A percentile compares a stretch with the other conserved stretches of the same genome.
Evolutionary conservation across 2,888 invertebrate genomes (phyloP).

Genomic region (Autographa gamma): DNA sequence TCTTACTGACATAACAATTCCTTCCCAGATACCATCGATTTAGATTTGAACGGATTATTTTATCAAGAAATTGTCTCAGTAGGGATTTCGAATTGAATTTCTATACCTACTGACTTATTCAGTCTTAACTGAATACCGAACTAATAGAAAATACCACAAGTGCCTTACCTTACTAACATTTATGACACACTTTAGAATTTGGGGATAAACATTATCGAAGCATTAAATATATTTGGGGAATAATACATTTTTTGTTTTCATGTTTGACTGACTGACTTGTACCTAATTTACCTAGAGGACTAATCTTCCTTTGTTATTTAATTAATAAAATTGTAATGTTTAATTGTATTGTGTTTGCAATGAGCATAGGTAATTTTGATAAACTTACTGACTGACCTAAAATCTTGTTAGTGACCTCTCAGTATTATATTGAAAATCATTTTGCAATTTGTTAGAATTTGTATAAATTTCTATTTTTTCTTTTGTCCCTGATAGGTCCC

Average conservation of each 20-base stretch:
- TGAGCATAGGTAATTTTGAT: constrained; percentile 34
- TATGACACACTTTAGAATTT: background rate
- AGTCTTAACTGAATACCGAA: background rate
- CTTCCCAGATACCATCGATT: constrained; percentile 15
- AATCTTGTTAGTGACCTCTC: constrained; percentile 12
- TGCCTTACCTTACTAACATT: constrained; percentile 22
- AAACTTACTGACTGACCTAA: constrained; percentile 19
- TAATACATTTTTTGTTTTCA: background rate
- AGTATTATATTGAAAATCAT: background rate
- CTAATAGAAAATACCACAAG: constrained; percentile 11
- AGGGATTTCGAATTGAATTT: background rate
- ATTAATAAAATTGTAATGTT: background rate
- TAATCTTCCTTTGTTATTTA: constrained; percentile 10
- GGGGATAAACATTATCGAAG: background rate
- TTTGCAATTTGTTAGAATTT: background rate
- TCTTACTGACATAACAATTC: constrained; percentile 40
- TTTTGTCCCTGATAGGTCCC: constrained; percentile 38
- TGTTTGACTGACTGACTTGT: constrained; percentile 37
- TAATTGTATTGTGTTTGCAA: background rate
- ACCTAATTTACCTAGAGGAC: constrained; percentile 42
- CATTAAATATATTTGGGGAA: constrained; percentile 25
- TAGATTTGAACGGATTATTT: background rate
- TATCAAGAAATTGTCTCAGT: background rate
- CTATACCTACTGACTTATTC: background rate
- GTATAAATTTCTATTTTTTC: constrained; percentile 35